Evolutionary conservation across 2,888 invertebrate species (phyloP).

Genomic region (Eupithecia centaureata): DNA sequence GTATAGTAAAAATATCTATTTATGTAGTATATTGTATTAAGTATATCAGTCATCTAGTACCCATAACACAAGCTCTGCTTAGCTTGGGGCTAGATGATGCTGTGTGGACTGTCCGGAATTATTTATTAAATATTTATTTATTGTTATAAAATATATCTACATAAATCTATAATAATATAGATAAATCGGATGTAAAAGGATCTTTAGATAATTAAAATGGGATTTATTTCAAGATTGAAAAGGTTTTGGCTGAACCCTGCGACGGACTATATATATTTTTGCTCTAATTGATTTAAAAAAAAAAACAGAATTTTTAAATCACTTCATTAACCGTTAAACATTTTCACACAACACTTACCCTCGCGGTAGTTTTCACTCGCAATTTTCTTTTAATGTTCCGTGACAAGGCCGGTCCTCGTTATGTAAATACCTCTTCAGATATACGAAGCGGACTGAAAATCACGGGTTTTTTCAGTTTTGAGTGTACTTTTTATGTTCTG

Average conservation of each 20-base stretch:
- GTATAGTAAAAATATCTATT: no score
- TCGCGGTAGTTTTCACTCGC: constrained; percentile 1
- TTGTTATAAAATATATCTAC: no score
- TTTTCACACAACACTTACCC: constrained; percentile 6
- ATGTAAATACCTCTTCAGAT: constrained; percentile 38
- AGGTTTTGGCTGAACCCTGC: background rate
- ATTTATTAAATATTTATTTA: no score
- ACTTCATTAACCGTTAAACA: background rate
- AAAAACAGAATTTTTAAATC: background rate
- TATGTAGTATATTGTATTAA: no score
- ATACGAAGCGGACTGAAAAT: constrained; percentile 34
- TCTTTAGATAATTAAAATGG: constrained; percentile 27
- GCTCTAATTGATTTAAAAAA: background rate
- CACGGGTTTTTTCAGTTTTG: constrained; percentile 19
- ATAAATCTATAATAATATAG: no score
- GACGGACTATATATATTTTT: no score
- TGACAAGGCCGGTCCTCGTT: constrained; percentile 38
- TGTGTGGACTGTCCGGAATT: no score
- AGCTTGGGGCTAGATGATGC: no score
- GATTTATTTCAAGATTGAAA: constrained; percentile 23
- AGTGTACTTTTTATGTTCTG: background rate
- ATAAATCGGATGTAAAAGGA: background rate
- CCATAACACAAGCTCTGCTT: no score
- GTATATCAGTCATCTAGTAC: no score
- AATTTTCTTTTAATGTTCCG: constrained; percentile 40